Conservation (phyloP, 2,888 invertebrate species). For the Xiphydria camelus region DNA sequence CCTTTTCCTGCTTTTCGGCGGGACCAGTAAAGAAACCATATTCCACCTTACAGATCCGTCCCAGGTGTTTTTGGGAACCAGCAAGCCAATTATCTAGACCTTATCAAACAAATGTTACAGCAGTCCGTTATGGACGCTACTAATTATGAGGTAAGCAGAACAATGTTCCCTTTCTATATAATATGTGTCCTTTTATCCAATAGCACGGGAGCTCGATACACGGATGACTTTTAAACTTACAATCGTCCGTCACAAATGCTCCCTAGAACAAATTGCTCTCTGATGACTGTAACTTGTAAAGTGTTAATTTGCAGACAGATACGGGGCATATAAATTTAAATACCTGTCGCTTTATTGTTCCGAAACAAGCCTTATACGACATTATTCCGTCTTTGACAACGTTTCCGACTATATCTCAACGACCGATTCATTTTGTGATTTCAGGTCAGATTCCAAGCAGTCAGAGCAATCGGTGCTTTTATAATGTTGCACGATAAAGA, state of each 20-base stretch:
- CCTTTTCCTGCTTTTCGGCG: neutral
- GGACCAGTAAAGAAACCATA: constrained; percentile 13
- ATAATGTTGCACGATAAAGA: constrained; percentile 93
- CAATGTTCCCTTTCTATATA: neutral
- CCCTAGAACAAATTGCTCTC: constrained; percentile 58
- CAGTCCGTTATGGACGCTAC: constrained; percentile 77
- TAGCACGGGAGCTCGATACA: constrained; percentile 46
- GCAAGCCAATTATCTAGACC: constrained; percentile 85
- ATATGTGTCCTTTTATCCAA: neutral
- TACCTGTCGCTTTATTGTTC: too few relatives aligned
- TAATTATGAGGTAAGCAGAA: constrained; percentile 67
- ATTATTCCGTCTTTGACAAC: too few relatives aligned
- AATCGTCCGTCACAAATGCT: constrained; percentile 55
- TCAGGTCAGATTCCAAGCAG: constrained; percentile 76
- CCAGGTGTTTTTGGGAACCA: constrained; percentile 97
- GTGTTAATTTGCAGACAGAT: constrained; percentile 64
- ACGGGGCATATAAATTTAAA: constrained; percentile 59
- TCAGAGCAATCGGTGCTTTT: constrained; percentile 83
- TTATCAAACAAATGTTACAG: constrained; percentile 93
- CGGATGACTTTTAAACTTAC: constrained; percentile 22
- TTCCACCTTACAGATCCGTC: constrained; percentile 68
- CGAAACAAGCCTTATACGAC: too few relatives aligned
- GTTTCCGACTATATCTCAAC: too few relatives aligned
- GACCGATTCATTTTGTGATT: too few relatives aligned
- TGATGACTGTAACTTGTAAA: constrained; percentile 64